Conservation (phyloP, 2,113 vertebrate genomes). For the Petromus typicus region DNA sequence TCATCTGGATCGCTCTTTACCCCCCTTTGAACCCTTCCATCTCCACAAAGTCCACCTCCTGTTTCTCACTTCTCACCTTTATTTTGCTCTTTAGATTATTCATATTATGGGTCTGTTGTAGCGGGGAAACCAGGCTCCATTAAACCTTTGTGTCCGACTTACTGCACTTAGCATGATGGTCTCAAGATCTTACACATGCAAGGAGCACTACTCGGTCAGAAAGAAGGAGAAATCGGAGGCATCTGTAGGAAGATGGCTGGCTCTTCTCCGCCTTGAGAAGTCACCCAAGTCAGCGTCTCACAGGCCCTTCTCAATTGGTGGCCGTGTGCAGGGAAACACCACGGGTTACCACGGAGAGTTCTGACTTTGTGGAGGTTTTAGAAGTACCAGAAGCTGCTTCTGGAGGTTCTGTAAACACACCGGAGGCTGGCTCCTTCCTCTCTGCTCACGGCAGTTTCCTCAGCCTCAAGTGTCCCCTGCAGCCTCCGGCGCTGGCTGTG, state of each 20-base stretch:
- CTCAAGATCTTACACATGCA: not conserved
- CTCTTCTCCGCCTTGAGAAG: not conserved
- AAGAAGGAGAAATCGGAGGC: not conserved
- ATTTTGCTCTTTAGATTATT: not conserved
- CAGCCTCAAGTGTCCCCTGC: not conserved
- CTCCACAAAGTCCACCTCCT: not conserved
- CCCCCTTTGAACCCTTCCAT: not conserved
- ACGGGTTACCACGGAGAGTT: not conserved
- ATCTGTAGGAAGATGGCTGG: not conserved
- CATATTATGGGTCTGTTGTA: not conserved
- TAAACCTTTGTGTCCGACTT: not conserved
- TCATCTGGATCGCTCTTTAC: not conserved
- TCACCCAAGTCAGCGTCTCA: not conserved
- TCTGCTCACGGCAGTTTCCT: not conserved
- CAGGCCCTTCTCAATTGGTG: not conserved
- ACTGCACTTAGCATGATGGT: not conserved
- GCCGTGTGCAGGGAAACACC: not conserved
- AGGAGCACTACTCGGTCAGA: not conserved
- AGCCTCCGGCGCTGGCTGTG: not conserved
- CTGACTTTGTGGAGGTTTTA: not conserved
- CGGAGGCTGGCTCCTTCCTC: not conserved
- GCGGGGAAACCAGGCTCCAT: not conserved
- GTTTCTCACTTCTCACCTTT: not conserved
- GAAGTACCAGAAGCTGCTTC: not conserved
- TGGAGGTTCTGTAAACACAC: not conserved